Evolutionary conservation across 2,113 vertebrate genomes (phyloP).

Genomic region (Ammodytes marinus): DNA sequence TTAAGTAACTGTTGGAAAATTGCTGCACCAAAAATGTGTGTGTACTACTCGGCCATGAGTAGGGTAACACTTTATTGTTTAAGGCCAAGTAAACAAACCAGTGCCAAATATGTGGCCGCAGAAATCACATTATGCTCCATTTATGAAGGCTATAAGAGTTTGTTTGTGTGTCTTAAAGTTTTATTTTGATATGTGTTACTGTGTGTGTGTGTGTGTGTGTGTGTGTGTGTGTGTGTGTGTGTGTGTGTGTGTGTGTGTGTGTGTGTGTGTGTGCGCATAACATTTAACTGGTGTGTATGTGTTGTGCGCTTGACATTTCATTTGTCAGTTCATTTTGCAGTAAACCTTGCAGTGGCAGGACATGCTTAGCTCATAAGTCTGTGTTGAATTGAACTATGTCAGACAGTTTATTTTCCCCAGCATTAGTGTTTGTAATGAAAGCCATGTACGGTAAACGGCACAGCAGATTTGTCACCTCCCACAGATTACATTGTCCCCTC

Average conservation of each 20-base stretch:
- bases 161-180: constrained; percentile 10
- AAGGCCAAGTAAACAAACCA: constrained; percentile 66
- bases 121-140: constrained; percentile 61
- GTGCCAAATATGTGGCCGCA: constrained; percentile 66
- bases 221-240: background rate
- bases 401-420: constrained; percentile 51
- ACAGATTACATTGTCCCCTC: constrained; percentile 55
- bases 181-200: constrained; percentile 4
- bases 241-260: background rate
- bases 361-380: constrained; percentile 13
- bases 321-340: constrained; percentile 12
- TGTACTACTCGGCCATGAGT: constrained; percentile 26
- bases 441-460: constrained; percentile 53
- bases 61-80: constrained; percentile 55
- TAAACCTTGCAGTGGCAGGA: background rate
- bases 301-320: constrained; percentile 1
- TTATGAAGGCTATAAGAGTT: constrained; percentile 48
- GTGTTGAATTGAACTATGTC: background rate
- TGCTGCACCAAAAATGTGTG: constrained; percentile 6
- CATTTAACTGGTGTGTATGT: background rate
- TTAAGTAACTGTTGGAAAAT: constrained; percentile 20
- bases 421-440: constrained; percentile 64
- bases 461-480: constrained; percentile 54
- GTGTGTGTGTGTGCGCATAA: background rate
- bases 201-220: background rate